Percentiles rank a stretch among this genome's conserved stretches.
phyloP scores from a whole-genome alignment of 2,888 invertebrate genomes.

The Ariolimax columbianus region DNA sequence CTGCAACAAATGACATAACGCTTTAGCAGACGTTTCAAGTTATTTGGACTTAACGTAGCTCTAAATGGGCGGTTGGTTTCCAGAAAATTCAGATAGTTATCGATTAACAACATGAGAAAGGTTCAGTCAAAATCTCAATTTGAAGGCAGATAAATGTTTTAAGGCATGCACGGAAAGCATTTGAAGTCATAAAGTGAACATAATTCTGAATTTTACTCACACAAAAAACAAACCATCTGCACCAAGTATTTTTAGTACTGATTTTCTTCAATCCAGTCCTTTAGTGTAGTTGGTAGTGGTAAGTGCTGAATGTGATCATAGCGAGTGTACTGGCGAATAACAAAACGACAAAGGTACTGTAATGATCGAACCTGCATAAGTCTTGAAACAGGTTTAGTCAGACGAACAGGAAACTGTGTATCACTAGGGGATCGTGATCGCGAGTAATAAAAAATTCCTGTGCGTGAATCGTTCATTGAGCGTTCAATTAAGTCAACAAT shows the following conservation, averaged over 20 bases:
- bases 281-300: slow-evolving; percentile 83
- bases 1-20: too few relatives aligned
- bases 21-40: too few relatives aligned
- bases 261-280: slow-evolving; percentile 78
- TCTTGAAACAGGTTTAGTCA: slow-evolving; percentile 87
- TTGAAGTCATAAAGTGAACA: slow-evolving; percentile 1
- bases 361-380: slow-evolving; percentile 85
- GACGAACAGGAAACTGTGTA: slow-evolving; percentile 86
- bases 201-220: neutral
- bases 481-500: slow-evolving; percentile 87
- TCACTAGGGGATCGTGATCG: slow-evolving; percentile 84
- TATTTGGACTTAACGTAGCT: too few relatives aligned
- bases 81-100: too few relatives aligned
- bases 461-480: slow-evolving; percentile 86
- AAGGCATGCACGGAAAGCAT: too few relatives aligned
- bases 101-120: too few relatives aligned
- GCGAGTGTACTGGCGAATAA: slow-evolving; percentile 85
- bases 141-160: too few relatives aligned
- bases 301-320: slow-evolving; percentile 85
- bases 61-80: too few relatives aligned
- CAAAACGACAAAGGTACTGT: slow-evolving; percentile 87
- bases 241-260: slow-evolving; percentile 69
- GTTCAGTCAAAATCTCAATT: too few relatives aligned
- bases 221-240: neutral
- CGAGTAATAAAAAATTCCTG: slow-evolving; percentile 86